These are phyloP conservation scores for Tiliqua scincoides DNA, from an alignment of 2,113 vertebrate species.

Conservation along the genomic window DNA sequence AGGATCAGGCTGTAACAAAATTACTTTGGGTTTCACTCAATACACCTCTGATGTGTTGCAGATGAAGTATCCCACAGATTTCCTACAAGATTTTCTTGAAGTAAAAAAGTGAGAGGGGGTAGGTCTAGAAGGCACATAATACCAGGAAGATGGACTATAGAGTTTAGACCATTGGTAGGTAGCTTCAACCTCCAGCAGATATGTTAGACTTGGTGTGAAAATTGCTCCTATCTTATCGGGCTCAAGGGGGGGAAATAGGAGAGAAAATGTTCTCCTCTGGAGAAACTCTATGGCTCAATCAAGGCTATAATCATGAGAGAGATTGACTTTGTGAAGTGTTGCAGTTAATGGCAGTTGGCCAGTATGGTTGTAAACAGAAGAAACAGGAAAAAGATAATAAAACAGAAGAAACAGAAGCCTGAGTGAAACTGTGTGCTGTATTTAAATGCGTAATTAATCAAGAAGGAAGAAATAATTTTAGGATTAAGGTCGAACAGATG, in stretches of 20 bases:
- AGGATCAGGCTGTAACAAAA: neutral
- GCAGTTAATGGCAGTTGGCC: conserved; percentile 32
- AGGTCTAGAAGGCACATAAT: neutral
- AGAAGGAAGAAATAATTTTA: neutral
- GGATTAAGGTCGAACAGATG: conserved; percentile 6
- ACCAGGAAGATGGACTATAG: neutral
- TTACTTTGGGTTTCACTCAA: neutral
- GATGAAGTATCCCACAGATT: neutral
- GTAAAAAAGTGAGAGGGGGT: neutral
- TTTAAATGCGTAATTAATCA: conserved; percentile 36
- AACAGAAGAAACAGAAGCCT: conserved; percentile 7
- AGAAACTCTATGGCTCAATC: conserved; percentile 35
- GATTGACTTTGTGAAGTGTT: neutral
- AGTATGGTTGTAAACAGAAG: conserved; percentile 31
- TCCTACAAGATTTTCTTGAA: neutral
- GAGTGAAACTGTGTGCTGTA: conserved; percentile 5
- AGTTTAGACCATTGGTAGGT: neutral
- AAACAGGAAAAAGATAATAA: conserved; percentile 29
- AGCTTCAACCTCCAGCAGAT: conserved; percentile 6
- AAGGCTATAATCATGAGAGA: conserved; percentile 40
- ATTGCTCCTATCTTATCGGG: conserved; percentile 38
- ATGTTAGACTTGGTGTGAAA: conserved; percentile 39
- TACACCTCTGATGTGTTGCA: neutral
- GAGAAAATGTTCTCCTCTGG: neutral
- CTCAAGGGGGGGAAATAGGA: neutral